Evolutionary conservation across 1,140 invertebrate genomes (phyloP), one percentile per base, ranked within the genome.

Genomic region (Melipona quadrifasciata): DNA sequence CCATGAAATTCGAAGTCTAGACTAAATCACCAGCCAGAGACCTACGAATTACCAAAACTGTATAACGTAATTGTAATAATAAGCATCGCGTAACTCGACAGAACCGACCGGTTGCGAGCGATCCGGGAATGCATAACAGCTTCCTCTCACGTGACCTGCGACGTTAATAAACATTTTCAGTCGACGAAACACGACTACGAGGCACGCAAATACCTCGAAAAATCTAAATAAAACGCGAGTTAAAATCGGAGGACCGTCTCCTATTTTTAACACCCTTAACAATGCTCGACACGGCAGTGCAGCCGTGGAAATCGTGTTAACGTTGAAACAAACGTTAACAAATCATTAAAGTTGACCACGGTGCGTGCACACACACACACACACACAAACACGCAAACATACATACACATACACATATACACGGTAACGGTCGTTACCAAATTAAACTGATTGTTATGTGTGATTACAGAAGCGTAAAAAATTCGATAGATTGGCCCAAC

Each of bases 401-500:
- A 11, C 39, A 47, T 6, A 47, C 8, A 47, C 39, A 39, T 6
- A 39, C 39, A 6, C 39, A 39, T 6, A 39, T 6, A 47, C 39
- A 47, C 39, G 39, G 39, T 6, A 47, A 47, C 61, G 19, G 17
- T 74, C 68, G 83, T 73, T 84, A 80, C 58, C 83, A n/a, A 80
- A 73, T 84, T 73, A 80, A 84, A 80, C 61, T 51, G 58, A 80
- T 80, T 47, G 82, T 67, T 80, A 73, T 31, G 57, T 39, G 77
- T 73, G 68, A 80, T 74, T 65, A 84, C 53, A 47, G 58, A 2
- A 57, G 5, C 67, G 67, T 84, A 79, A 84, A 79, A 73, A 89
- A 82, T 85, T 76, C 86, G 71, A 89, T 86, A 39, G 65, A 86
- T 84, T 71, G 65, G 55, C 21, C 57, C 53, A n/a, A 39, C 11